Evolutionary conservation across 2,113 vertebrate genomes (phyloP).

Genomic region (Microtus montanus): DNA sequence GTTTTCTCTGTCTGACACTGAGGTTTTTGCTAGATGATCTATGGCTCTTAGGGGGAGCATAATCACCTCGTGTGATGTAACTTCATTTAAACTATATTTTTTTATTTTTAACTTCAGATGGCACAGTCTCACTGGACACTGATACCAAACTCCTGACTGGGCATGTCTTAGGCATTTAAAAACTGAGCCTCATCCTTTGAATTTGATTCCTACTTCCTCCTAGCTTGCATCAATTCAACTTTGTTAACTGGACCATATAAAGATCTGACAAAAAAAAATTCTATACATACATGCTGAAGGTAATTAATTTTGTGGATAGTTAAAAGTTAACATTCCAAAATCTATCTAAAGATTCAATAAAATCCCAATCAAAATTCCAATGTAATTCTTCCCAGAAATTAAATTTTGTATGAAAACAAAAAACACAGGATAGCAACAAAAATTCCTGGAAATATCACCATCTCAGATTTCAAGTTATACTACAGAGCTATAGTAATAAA

Average conservation of each 20-base stretch:
- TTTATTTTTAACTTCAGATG: neutral
- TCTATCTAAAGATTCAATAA: neutral
- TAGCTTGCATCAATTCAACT: neutral
- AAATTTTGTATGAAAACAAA: neutral
- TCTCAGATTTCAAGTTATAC: neutral
- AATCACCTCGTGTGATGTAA: neutral
- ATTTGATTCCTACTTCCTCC: neutral
- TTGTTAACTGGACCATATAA: neutral
- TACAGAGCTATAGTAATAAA: neutral
- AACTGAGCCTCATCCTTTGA: neutral
- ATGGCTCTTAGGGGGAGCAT: neutral
- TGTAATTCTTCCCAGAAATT: neutral
- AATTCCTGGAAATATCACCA: neutral
- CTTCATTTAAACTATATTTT: neutral
- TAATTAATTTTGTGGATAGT: too few relatives aligned
- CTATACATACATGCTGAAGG: neutral
- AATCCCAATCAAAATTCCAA: neutral
- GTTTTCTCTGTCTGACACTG: neutral
- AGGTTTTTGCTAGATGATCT: neutral
- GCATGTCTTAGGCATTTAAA: fast-evolving
- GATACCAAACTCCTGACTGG: neutral
- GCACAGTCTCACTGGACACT: fast-evolving
- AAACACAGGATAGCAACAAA: neutral
- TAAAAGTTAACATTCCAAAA: neutral
- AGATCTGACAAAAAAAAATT: neutral